These are phyloP conservation scores for Hydrolagus affinis DNA, from an alignment of 2,113 vertebrate genomes.

Conservation along the genomic window DNA sequence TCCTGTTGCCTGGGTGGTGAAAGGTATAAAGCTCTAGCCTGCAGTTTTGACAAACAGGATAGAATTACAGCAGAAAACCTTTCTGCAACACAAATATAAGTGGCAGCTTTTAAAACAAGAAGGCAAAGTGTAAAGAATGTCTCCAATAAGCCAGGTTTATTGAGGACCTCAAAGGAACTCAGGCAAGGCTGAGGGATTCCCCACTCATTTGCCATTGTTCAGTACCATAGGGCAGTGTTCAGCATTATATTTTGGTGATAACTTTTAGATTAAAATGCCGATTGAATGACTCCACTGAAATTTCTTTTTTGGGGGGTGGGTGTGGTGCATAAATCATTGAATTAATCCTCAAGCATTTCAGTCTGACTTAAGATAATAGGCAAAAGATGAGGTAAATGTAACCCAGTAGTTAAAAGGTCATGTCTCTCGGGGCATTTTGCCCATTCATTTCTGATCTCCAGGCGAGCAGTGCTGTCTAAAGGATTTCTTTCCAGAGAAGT, in stretches of 20 bases:
- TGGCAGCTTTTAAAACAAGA: neutral
- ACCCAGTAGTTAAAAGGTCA: slow-evolving; percentile 47
- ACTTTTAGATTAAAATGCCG: slow-evolving; percentile 18
- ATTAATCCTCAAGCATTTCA: slow-evolving; percentile 39
- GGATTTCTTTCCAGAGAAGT: slow-evolving; percentile 48
- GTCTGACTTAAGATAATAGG: slow-evolving; percentile 41
- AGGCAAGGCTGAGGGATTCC: neutral
- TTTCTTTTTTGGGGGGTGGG: no score
- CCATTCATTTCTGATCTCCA: slow-evolving; percentile 47
- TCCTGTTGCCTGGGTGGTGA: neutral
- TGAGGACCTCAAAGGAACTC: neutral
- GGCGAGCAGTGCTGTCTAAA: slow-evolving; percentile 48
- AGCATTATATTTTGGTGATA: neutral
- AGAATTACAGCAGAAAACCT: neutral
- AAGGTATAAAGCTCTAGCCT: neutral
- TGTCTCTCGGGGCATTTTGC: slow-evolving; percentile 41
- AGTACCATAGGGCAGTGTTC: no score
- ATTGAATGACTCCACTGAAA: slow-evolving; percentile 17
- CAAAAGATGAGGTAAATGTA: slow-evolving; percentile 43
- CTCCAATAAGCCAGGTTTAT: neutral
- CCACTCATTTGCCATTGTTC: neutral
- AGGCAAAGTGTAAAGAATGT: neutral
- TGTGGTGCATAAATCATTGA: slow-evolving; percentile 15
- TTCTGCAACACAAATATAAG: neutral
- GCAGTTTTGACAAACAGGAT: neutral